A percentile compares a stretch with the other conserved stretches of the same genome.
Evolutionary conservation across 1,140 invertebrate species (phyloP).

Genomic region (Leucophenga varia): DNA sequence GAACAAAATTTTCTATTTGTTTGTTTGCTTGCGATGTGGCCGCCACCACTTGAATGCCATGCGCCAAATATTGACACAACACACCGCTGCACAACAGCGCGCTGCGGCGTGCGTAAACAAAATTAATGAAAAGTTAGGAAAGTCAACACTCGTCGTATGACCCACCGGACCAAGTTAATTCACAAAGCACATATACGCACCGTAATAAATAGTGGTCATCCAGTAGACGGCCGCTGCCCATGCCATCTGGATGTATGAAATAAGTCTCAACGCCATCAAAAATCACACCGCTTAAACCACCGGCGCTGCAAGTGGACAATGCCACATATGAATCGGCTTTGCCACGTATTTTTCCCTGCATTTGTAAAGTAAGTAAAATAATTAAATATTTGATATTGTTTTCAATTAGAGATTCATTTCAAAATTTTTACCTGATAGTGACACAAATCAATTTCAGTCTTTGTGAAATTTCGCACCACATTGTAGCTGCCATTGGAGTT

Average conservation of each 20-base stretch:
- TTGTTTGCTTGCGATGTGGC: too few relatives aligned
- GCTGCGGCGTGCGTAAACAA: too few relatives aligned
- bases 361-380: conserved; percentile 6
- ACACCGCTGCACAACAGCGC: too few relatives aligned
- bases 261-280: conserved; percentile 76
- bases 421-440: conserved; percentile 49
- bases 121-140: too few relatives aligned
- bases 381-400: neutral
- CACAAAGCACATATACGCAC: too few relatives aligned
- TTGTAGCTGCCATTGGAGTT: conserved; percentile 56
- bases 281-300: conserved; percentile 78
- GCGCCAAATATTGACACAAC: too few relatives aligned
- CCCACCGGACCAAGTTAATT: too few relatives aligned
- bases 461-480: conserved; percentile 58
- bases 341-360: conserved; percentile 70
- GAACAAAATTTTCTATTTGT: too few relatives aligned
- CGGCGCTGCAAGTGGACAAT: conserved; percentile 78
- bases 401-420: neutral
- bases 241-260: conserved; percentile 66
- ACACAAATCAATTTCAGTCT: conserved; percentile 56
- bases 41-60: too few relatives aligned
- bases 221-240: conserved; percentile 33
- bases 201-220: conserved; percentile 50
- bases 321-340: conserved; percentile 77
- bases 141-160: too few relatives aligned